Evolutionary conservation across 2,797 vertebrate species (phyloP), one percentile per base, ranked within the genome.

Genomic region (Zenarchopterus dispar): DNA sequence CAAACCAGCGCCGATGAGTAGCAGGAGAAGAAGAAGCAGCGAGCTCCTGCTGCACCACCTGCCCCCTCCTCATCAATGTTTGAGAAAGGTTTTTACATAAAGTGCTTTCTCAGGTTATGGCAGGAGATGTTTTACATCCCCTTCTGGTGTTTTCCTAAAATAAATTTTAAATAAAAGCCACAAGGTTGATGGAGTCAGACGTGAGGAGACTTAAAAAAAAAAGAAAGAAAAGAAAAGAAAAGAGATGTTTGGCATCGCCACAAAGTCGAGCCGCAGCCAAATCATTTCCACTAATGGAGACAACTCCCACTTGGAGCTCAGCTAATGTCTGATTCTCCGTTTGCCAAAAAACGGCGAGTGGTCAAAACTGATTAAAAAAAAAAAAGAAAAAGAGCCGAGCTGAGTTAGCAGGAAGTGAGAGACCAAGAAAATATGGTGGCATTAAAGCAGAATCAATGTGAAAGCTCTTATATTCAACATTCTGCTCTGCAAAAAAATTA

Each of bases 251-350:
- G 82, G 64, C 77, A 68, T 11, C 1, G n/a, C n/a, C 62, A 67
- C 6, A 33, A 53, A 78, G 73, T 53, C 46, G 5, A 70, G 62
- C 19, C 49, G 11, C 2, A 9, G 82, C 85, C 85, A 87, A 87
- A 86, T 74, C 18, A 75, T 85, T 84, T 77, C 62, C 81, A 52
- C 85, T 88, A 88, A 90, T 88, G 85, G 88, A 83, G 73, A 75
- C 54, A 1, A 46, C 83, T 75, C 75, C 73, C 74, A 75, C 75
- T 78, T 74, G 52, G 67, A 75, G 60, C 59, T 47, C 67, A 42
- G 75, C 71, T 77, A 75, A 76, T 62, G 75, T 82, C 75, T 46
- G 72, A 44, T 58, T 61, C 63, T 72, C 4, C 39, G 42, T 47
- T 51, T 67, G 86, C 84, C 86, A 88, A 81, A n/a, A 44, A 53